Percentiles rank a stretch among this genome's conserved stretches.
Conservation (phyloP, 2,797 vertebrate genomes). For the Trichosurus vulpecula region DNA sequence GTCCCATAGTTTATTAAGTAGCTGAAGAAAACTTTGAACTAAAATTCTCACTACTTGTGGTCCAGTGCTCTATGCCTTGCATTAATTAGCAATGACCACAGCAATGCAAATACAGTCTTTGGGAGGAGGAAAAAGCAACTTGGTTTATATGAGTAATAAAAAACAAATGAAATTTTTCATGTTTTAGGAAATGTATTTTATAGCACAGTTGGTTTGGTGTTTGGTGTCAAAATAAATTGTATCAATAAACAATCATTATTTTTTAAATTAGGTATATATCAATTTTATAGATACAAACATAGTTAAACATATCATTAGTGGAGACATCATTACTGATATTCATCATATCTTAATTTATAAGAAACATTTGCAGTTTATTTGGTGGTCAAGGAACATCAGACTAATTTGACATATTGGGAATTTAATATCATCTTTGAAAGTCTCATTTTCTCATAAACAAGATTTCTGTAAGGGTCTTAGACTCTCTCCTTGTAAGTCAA, state of each 20-base stretch:
- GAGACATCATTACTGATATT: neutral
- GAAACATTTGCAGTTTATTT: neutral
- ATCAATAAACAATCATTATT: neutral
- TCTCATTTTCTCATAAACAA: neutral
- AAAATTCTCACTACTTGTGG: neutral
- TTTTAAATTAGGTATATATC: neutral
- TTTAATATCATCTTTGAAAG: neutral
- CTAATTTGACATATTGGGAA: neutral
- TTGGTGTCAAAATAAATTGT: neutral
- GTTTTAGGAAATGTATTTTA: neutral
- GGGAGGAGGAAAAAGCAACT: neutral
- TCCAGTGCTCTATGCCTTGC: neutral
- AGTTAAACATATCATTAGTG: neutral
- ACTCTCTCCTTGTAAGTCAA: neutral
- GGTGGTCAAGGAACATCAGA: neutral
- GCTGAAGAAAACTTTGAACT: neutral
- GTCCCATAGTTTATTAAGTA: neutral
- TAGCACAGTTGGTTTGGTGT: neutral
- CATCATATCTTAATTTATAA: neutral
- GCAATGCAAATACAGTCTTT: neutral
- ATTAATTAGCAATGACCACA: neutral
- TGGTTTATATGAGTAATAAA: neutral
- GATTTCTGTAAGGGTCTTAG: constrained; percentile 8
- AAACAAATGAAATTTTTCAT: neutral
- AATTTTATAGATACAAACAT: neutral